Evolutionary conservation across 2,797 vertebrate species (phyloP).

Genomic region (Cacajao melanocephalus): DNA sequence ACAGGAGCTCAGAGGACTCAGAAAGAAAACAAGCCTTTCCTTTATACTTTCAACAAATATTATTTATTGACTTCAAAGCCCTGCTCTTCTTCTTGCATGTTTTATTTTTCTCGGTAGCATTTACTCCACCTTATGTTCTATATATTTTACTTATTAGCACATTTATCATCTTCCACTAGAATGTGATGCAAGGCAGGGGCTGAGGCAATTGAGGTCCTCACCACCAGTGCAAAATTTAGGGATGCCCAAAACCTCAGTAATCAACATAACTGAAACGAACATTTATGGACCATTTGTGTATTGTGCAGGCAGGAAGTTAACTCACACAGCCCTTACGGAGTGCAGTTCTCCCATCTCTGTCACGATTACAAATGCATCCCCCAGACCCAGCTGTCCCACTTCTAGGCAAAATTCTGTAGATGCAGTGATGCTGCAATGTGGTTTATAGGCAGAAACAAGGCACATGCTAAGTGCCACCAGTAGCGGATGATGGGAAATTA

Average conservation of each 20-base stretch:
- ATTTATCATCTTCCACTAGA: neutral
- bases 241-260: neutral
- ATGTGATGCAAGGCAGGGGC: neutral
- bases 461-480: neutral
- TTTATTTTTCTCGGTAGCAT: neutral
- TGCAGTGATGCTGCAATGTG: neutral
- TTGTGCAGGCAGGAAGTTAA: neutral
- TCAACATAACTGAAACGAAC: neutral
- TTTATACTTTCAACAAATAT: constrained; percentile 22
- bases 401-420: neutral
- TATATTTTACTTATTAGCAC: neutral
- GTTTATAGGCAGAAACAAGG: neutral
- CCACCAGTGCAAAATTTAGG: neutral
- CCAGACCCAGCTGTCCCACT: neutral
- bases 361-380: neutral
- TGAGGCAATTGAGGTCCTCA: neutral
- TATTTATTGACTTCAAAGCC: neutral
- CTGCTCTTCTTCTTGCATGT: neutral
- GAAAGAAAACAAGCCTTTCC: constrained; percentile 5
- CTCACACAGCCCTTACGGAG: neutral
- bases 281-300: neutral
- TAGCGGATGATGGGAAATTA: neutral
- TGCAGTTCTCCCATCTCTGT: neutral
- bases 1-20: neutral
- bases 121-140: neutral